A percentile compares a stretch with the other conserved stretches of the same genome.
Evolutionary conservation across 2,797 vertebrate species (phyloP).

Genomic region (Eospalax fontanierii): DNA sequence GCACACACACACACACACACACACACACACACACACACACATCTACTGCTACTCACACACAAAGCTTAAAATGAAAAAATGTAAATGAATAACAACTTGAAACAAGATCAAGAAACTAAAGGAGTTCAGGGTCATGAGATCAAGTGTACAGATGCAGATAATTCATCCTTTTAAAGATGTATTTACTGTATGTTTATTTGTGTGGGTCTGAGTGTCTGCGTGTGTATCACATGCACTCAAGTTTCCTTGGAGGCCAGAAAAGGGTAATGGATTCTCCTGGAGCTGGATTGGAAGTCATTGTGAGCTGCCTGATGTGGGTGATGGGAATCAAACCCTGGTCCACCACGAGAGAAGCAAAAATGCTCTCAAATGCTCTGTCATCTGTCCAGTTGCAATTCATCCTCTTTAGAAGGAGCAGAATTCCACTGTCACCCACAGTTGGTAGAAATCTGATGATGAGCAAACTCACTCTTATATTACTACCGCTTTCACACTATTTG

Average conservation of each 20-base stretch:
- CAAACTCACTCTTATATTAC: neutral
- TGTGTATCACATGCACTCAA: too few species aligned
- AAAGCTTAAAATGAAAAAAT: neutral
- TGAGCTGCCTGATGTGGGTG: too few species aligned
- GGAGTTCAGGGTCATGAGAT: neutral
- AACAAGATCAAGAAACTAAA: neutral
- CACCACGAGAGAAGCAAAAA: too few species aligned
- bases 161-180: neutral
- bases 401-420: neutral
- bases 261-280: too few species aligned
- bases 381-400: too few species aligned
- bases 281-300: too few species aligned
- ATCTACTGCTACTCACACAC: neutral
- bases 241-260: too few species aligned
- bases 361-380: too few species aligned
- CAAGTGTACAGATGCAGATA: neutral
- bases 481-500: neutral
- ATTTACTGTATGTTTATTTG: too few species aligned
- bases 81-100: neutral
- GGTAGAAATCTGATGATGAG: neutral
- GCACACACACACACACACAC: neutral
- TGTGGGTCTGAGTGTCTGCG: too few species aligned
- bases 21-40: neutral
- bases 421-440: neutral
- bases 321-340: too few species aligned